These are phyloP conservation scores for Acestrorhynchus altus DNA, from an alignment of 2,797 vertebrate species.

Conservation along the genomic window DNA sequence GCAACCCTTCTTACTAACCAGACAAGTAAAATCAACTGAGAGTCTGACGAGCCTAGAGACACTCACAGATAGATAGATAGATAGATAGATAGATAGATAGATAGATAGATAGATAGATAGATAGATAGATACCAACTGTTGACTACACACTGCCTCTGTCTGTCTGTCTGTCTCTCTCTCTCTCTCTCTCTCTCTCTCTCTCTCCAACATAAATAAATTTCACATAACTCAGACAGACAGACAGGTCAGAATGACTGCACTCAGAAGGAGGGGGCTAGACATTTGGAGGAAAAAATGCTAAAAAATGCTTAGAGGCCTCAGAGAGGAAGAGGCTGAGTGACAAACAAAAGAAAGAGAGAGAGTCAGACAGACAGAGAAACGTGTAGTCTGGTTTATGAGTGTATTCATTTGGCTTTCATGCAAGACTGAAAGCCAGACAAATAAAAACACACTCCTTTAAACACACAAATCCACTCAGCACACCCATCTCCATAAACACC, in stretches of 20 bases:
- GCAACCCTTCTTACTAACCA: slow-evolving; percentile 22
- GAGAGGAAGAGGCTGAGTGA: slow-evolving; percentile 36
- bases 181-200: slow-evolving; percentile 44
- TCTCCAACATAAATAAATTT: slow-evolving; percentile 51
- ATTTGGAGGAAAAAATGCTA: slow-evolving; percentile 35
- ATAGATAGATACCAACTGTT: not conserved
- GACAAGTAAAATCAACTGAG: slow-evolving; percentile 28
- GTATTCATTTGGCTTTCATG: slow-evolving; percentile 43
- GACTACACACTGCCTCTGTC: slow-evolving; percentile 32
- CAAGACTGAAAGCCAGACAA: slow-evolving; percentile 35
- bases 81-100: not conserved
- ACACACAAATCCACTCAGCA: slow-evolving; percentile 45
- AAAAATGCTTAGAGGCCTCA: slow-evolving; percentile 18
- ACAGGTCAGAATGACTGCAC: slow-evolving; percentile 39
- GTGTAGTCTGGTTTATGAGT: no score
- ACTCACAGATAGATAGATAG: not conserved
- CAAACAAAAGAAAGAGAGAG: slow-evolving; percentile 44
- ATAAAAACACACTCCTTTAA: slow-evolving; percentile 47
- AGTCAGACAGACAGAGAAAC: no score
- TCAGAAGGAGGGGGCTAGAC: slow-evolving; percentile 3
- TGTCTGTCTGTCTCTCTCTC: slow-evolving; percentile 39
- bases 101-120: not conserved
- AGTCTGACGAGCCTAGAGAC: slow-evolving; percentile 28
- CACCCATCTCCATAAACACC: slow-evolving; percentile 28
- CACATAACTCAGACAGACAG: slow-evolving; percentile 50